phyloP scores from a whole-genome alignment of 2,113 vertebrate species.

The Nesogale talazaci region DNA sequence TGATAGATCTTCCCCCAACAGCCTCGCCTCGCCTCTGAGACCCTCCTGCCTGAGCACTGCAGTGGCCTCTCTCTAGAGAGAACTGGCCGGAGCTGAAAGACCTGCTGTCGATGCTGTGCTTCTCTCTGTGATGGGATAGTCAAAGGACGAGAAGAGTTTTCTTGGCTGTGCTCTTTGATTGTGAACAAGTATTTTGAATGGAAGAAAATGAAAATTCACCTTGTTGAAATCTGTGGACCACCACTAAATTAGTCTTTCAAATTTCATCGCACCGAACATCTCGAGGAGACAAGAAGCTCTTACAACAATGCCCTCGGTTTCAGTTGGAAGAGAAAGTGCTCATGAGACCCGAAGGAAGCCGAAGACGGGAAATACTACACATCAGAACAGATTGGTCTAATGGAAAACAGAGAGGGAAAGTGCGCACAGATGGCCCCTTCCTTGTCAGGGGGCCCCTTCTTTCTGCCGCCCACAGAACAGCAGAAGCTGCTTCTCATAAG shows the following conservation, averaged over 20 bases:
- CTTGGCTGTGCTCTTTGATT: background rate
- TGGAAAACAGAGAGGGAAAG: background rate
- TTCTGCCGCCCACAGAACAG: background rate
- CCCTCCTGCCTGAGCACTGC: background rate
- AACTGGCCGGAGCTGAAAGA: background rate
- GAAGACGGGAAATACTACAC: background rate
- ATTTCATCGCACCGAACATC: background rate
- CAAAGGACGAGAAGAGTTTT: background rate
- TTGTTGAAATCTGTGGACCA: background rate
- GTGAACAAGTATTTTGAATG: background rate
- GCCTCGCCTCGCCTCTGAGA: background rate
- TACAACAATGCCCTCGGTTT: background rate
- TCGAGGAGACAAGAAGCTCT: background rate
- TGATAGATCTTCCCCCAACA: background rate
- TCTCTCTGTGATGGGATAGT: background rate
- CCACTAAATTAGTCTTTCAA: background rate
- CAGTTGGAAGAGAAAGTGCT: background rate
- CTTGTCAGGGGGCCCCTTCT: no score
- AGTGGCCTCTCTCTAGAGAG: background rate
- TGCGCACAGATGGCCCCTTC: background rate
- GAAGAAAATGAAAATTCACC: background rate
- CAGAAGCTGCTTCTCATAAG: background rate
- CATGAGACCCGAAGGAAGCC: background rate
- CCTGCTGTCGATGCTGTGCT: background rate
- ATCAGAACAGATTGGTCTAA: background rate